Conservation (phyloP, 2,797 vertebrate genomes). For the Pseudotriccus pelzelni region DNA sequence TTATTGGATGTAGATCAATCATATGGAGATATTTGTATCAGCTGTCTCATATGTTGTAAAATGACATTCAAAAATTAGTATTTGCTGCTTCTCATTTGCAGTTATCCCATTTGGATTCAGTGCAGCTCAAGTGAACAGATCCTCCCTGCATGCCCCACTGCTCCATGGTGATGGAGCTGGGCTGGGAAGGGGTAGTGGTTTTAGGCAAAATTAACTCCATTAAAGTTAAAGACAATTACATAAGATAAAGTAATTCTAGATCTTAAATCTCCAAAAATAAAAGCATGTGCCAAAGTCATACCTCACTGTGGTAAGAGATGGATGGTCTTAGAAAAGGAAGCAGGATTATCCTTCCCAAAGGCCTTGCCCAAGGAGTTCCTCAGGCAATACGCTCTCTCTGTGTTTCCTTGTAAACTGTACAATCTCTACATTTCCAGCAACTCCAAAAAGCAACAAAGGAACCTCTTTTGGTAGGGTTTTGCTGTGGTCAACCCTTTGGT, state of each 20-base stretch:
- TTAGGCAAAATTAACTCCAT: background rate
- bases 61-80: background rate
- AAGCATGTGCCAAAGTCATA: rapidly evolving
- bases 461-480: background rate
- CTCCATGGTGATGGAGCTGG: background rate
- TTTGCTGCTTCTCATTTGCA: background rate
- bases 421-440: background rate
- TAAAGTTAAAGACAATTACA: background rate
- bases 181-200: background rate
- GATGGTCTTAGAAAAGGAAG: background rate
- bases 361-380: background rate
- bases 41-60: background rate
- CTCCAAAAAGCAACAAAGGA: background rate
- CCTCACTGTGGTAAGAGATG: background rate
- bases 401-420: background rate
- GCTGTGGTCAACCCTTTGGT: background rate
- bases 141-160: background rate
- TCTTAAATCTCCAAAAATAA: background rate
- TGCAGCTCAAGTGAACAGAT: background rate
- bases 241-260: background rate
- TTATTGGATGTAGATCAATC: slow-evolving; percentile 35
- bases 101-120: background rate
- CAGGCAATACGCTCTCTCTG: background rate
- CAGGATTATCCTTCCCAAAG: background rate
- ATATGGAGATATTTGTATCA: background rate